A percentile compares a stretch with the other conserved stretches of the same genome.
Evolutionary conservation across 1,140 invertebrate genomes (phyloP).

Genomic region (Holotrichia oblita): DNA sequence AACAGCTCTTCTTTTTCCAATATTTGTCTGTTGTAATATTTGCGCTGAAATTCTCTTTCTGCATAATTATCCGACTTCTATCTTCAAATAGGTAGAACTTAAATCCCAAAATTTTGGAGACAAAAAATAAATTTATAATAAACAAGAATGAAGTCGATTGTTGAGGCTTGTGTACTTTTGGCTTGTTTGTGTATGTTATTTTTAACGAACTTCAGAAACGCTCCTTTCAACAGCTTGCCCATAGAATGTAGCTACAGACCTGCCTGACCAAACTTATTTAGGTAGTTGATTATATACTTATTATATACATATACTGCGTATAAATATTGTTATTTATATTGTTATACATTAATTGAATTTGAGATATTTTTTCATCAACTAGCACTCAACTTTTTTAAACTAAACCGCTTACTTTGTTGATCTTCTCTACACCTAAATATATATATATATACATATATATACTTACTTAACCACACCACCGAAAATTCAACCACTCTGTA

Average conservation of each 20-base stretch:
- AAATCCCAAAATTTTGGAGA: neutral
- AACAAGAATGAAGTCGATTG: conserved; percentile 15
- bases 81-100: neutral
- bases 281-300: conserved; percentile 47
- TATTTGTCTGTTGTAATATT: neutral
- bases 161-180: conserved; percentile 50
- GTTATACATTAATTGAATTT: conserved; percentile 15
- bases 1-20: neutral
- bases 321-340: conserved; percentile 18
- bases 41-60: neutral
- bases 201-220: conserved; percentile 40
- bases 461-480: too few species aligned
- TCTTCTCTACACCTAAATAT: conserved; percentile 45
- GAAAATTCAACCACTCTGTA: too few species aligned
- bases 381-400: conserved; percentile 45
- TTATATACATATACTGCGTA: conserved; percentile 29
- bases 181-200: conserved; percentile 51
- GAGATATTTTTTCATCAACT: conserved; percentile 43
- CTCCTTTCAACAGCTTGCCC: conserved; percentile 52
- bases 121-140: neutral
- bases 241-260: conserved; percentile 61
- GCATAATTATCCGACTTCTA: neutral
- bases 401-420: conserved; percentile 57
- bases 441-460: too few species aligned
- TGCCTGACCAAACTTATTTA: conserved; percentile 50